Base-by-base conservation (phyloP, 2,797 vertebrate species). In the Myotis daubentonii region DNA sequence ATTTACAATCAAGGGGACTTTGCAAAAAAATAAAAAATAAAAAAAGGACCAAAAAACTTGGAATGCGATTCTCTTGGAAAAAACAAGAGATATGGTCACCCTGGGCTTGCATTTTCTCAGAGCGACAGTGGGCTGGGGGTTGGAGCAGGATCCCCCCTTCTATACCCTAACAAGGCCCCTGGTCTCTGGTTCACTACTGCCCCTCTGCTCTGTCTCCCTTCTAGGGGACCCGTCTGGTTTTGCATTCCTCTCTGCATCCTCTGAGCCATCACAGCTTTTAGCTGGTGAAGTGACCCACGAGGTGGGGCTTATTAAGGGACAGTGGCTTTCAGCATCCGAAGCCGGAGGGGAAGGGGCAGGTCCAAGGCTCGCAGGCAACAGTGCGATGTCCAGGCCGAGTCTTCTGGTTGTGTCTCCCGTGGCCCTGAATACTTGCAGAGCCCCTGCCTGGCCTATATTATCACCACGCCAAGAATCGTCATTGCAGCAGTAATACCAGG, bases 401-500 rank as follows among this genome's bases (percentile, higher is more conserved):
- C 17, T 28, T 28, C 76, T 30, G 60, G 57, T 49, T 33, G 17
- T 4, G 4, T 38, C 44, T 68, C 53, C 55, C 51, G 4, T 2
- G 1, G 33, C 30, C 60, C 75, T 20, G 57, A 19, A 66, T 15
- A 36, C 57, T 22, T 11, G 17, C 44, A 38, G 71, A 53, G 47
- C 49, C 47, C 70, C 65, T 13, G 19, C 49, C 30, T 11, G 11
- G 81, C 44, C 53, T 15, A 1, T 30, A 4, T 16, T 2, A 23
- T 19, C 51, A 3, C 10, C 55, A 10, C 3, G 51, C 20, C 16
- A 8, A 38, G 5, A 30, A 28, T 8, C 12, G 17, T 12, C 57
- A n/a, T 3, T 0, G 0, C 0, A 36, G 23, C 0, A 0, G 16
- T 6, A 16, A 8, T 23, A 17, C 7, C 1, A 55, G 30, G 6